Base-by-base conservation (phyloP, 2,888 invertebrate genomes). In the Trachelus stipa region DNA sequence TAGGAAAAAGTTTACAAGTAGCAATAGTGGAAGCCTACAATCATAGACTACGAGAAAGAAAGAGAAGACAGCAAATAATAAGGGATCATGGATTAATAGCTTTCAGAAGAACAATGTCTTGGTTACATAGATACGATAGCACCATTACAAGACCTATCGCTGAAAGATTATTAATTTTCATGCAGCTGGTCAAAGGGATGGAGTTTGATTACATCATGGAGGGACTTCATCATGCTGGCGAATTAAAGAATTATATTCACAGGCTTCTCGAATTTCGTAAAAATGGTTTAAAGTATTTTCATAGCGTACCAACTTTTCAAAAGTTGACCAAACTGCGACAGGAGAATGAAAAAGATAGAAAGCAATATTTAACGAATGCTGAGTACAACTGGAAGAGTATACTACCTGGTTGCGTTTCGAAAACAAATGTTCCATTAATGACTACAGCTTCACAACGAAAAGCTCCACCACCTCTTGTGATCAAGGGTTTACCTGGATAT, bases 171-270 rank as follows among this genome's bases (percentile, higher is more conserved):
- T 88, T 95, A 1, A 92, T 94, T 1, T 96, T 97, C 83, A 95
- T 96, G 94, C 96, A 96, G 87, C 93, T 97, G 37, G 94, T 95
- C 87, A 92, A 93, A 0, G 95, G 95, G 0, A 92, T 94, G 80
- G 94, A 96, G 80, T 96, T 96, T 91, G 97, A 97, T 88, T 93
- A 94, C 80, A 92, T 97, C 9, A 93, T 97, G 89, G 97, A 97
- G 89, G 95, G 96, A 0, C 86, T 97, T 37, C 94, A 95, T 87
- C 93, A 95, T 84, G 95, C 94, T 87, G 93, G 93, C 23, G 96
- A 96, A 87, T 87, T 97, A 12, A 93, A 94, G 82, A 94, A 94
- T 84, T 93, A 93, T 79, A 92, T 95, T 34, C 89, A 92, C 73
- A 94, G 94, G 84, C 91, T 96, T 75, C 93, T 93, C 77, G 95